Evolutionary conservation across 2,113 vertebrate species (phyloP).

Genomic region (Parotia lawesii): DNA sequence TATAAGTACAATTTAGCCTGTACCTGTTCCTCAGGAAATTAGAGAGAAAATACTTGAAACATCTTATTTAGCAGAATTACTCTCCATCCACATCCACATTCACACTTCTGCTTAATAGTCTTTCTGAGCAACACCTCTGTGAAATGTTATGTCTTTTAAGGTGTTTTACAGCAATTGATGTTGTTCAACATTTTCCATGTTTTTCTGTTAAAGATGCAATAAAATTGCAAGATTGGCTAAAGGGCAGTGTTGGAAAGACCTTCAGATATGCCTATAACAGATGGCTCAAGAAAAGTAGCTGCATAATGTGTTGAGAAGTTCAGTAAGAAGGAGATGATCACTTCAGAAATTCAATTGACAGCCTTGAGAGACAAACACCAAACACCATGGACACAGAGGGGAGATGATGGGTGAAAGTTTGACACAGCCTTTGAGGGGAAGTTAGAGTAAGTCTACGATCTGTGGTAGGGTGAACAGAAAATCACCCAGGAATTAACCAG

Average conservation of each 20-base stretch:
- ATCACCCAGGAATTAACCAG: background rate
- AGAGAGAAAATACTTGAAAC: slow-evolving; percentile 59
- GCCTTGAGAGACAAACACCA: background rate
- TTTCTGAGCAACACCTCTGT: slow-evolving; percentile 40
- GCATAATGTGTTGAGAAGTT: background rate
- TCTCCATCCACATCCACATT: slow-evolving; percentile 37
- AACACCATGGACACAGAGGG: background rate
- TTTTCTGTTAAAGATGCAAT: background rate
- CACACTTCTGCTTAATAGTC: slow-evolving; percentile 42
- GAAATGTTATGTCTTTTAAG: slow-evolving; percentile 48
- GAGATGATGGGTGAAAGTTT: background rate
- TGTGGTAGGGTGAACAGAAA: background rate
- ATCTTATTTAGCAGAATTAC: slow-evolving; percentile 66
- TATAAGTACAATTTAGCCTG: slow-evolving; percentile 50
- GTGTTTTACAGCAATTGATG: slow-evolving; percentile 35
- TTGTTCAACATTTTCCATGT: slow-evolving; percentile 5
- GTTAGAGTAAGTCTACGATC: background rate
- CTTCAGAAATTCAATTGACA: background rate
- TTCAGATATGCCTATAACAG: background rate
- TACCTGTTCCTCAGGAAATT: slow-evolving; percentile 65
- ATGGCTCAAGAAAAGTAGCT: background rate
- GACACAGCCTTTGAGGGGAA: background rate
- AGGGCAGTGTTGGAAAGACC: background rate
- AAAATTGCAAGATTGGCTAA: background rate
- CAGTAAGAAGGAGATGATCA: background rate